Percentiles rank a stretch among this genome's conserved stretches.
phyloP scores from a whole-genome alignment of 2,797 vertebrate genomes.

The Sciaenops ocellatus region DNA sequence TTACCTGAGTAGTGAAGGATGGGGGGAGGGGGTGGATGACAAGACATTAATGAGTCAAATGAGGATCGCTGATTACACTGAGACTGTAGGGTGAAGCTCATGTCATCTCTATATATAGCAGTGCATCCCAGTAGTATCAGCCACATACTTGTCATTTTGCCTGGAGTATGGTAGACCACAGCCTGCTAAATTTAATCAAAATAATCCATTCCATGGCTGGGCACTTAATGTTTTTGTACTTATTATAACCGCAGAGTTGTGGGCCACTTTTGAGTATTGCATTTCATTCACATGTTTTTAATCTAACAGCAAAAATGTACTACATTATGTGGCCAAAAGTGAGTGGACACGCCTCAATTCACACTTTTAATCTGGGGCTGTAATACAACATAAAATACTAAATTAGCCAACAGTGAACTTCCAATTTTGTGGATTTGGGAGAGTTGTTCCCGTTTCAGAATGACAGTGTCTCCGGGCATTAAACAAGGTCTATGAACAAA shows the following conservation, averaged over 20 bases:
- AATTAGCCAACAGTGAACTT: background rate
- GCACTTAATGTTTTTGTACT: slow-evolving; percentile 21
- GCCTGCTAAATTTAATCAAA: slow-evolving; percentile 45
- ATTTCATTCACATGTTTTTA: slow-evolving; percentile 15
- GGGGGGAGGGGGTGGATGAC: background rate
- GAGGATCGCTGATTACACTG: background rate
- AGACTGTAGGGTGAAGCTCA: background rate
- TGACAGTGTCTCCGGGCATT: background rate
- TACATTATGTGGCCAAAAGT: background rate
- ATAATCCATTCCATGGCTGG: slow-evolving; percentile 22
- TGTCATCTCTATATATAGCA: slow-evolving; percentile 3
- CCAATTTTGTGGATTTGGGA: background rate
- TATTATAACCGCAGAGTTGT: slow-evolving; percentile 26
- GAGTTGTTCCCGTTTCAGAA: background rate
- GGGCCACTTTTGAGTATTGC: background rate
- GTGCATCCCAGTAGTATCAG: slow-evolving; percentile 13
- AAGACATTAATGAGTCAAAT: slow-evolving; percentile 12
- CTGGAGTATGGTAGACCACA: slow-evolving; percentile 32
- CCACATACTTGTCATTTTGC: slow-evolving; percentile 45
- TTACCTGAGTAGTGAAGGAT: slow-evolving; percentile 84
- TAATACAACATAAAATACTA: background rate
- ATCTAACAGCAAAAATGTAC: slow-evolving; percentile 1
- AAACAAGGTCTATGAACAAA: background rate
- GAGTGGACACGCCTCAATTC: background rate
- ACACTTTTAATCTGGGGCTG: background rate